A percentile compares a stretch with the other conserved stretches of the same genome.
Evolutionary conservation across 2,797 vertebrate species (phyloP).

Genomic region (Gephyroberyx darwinii): DNA sequence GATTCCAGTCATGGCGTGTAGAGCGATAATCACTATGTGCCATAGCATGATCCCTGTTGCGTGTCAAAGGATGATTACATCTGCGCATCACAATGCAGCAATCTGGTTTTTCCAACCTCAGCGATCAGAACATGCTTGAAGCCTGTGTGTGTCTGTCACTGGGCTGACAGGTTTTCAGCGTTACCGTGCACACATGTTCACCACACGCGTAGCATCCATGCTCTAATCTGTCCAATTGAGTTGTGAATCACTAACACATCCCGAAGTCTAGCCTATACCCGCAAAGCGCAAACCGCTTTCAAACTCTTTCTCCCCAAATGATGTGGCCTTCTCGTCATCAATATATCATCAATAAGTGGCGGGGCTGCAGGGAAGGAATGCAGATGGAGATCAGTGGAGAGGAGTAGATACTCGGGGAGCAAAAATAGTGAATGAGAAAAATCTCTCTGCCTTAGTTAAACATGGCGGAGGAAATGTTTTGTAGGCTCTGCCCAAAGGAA

Average conservation of each 20-base stretch:
- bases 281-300: constrained; percentile 47
- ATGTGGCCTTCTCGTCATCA: constrained; percentile 43
- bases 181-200: constrained; percentile 69
- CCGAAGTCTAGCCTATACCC: constrained; percentile 35
- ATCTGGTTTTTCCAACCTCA: constrained; percentile 62
- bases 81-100: constrained; percentile 62
- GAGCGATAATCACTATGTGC: constrained; percentile 58
- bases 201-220: constrained; percentile 52
- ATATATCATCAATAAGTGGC: constrained; percentile 42
- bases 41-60: constrained; percentile 60
- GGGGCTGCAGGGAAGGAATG: constrained; percentile 26
- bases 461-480: constrained; percentile 36
- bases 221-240: constrained; percentile 54
- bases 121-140: constrained; percentile 55
- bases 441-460: constrained; percentile 10
- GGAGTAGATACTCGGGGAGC: background rate
- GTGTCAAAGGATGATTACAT: constrained; percentile 74
- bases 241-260: constrained; percentile 52
- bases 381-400: background rate
- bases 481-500: constrained; percentile 31
- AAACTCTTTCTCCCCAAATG: constrained; percentile 40
- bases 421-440: background rate
- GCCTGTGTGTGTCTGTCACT: constrained; percentile 49
- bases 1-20: constrained; percentile 58
- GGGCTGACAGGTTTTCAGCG: constrained; percentile 59